phyloP scores from a whole-genome alignment of 37 sponge, comb jelly and placozoan species.

The Halichondria panicea region DNA sequence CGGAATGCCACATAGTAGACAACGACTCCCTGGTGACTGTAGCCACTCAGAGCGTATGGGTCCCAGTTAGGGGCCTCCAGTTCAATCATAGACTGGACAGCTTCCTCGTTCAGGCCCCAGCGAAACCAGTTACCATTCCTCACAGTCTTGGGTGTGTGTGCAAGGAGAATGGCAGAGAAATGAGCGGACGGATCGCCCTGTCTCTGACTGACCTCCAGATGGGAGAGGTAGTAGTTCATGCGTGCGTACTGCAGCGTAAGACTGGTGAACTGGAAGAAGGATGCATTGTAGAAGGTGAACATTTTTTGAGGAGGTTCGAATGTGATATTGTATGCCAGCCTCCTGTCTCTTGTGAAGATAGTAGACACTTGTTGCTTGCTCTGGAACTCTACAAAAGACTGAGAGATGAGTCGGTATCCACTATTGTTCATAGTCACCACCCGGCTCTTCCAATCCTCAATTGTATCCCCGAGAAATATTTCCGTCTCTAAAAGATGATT shows the following conservation, averaged over 20 bases:
- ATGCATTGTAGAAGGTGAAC: constrained; percentile 9
- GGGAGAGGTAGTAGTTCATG: constrained; percentile 5
- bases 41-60: too few species aligned
- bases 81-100: background rate
- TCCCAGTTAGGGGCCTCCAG: too few species aligned
- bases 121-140: constrained; percentile 32
- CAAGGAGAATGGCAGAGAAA: constrained; percentile 36
- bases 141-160: too few species aligned
- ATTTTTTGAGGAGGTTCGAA: constrained; percentile 1
- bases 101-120: constrained; percentile 25
- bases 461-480: constrained; percentile 18
- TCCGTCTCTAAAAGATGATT: constrained; percentile 15
- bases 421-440: background rate
- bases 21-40: too few species aligned
- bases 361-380: constrained; percentile 6
- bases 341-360: constrained; percentile 35
- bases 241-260: background rate
- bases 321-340: constrained; percentile 31
- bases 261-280: constrained; percentile 29
- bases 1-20: too few species aligned
- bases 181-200: background rate
- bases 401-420: constrained; percentile 36
- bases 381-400: constrained; percentile 15
- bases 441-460: background rate
- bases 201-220: constrained; percentile 10